Evolutionary conservation across 2,113 vertebrate species (phyloP), one percentile per base, ranked within the genome.

Genomic region (Acrocephalus kingi): DNA sequence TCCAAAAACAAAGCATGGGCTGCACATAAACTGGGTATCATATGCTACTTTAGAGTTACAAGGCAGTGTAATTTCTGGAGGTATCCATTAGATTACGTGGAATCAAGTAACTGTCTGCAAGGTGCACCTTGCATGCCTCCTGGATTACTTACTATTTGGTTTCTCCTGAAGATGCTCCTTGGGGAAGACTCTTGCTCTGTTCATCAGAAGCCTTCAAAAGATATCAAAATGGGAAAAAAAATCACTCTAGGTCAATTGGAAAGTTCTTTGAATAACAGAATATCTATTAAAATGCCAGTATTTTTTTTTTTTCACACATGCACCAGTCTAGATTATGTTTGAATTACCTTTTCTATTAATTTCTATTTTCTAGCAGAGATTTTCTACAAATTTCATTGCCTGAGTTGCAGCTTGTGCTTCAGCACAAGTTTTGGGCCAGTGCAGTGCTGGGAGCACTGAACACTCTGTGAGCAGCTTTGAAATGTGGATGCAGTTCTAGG

Each of bases 121-220:
- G 31, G 20, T 41, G 19, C 7, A 73, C 28, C 35, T 63, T 61
- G 30, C 21, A 59, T 6, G 15, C 46, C 51, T 80, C 24, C 68
- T 55, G 20, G 20, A 46, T 46, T 58, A 84, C 56, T 89, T 63
- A 69, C 37, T 86, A 58, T 59, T 51, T 52, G 25, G 11, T 66
- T 90, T 73, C 84, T 93, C 39, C 64, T 89, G 84, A 72, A 92
- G 64, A 48, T 71, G 35, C 5, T 81, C 48, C 68, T 63, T 75
- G 22, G 23, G 24, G 56, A 90, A 81, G 41, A 24, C 49, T 78
- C 69, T 80, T 87, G 68, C 39, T 81, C 51, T 77, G 64, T 33
- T 71, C 76, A 84, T 64, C 68, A 86, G 55, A 88, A 77, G 18
- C 61, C 61, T 92, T 81, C 64, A 81, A 87, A 87, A 87, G 33